A percentile compares a stretch with the other conserved stretches of the same genome.
Conservation (phyloP, 92 coral and sea anemone genomes). For the Chrysogorgia sp. region DNA sequence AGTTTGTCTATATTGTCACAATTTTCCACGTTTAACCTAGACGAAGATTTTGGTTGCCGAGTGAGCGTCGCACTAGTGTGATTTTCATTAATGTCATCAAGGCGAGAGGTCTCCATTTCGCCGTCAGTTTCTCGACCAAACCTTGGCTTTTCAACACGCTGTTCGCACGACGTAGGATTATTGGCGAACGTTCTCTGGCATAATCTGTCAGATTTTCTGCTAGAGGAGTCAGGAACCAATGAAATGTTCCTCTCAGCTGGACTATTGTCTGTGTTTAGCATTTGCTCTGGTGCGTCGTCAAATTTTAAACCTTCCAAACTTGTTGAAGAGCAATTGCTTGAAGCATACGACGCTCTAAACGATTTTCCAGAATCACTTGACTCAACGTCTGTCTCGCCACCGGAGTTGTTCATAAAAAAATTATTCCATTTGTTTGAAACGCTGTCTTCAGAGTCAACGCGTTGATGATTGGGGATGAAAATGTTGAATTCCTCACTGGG, state of each 20-base stretch:
- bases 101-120: conserved; percentile 32
- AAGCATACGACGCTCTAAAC: conserved; percentile 7
- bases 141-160: conserved; percentile 1
- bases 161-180: conserved; percentile 14
- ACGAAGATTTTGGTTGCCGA: conserved; percentile 3
- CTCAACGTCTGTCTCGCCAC: conserved; percentile 4
- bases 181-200: conserved; percentile 26
- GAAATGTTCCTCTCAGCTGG: conserved; percentile 33
- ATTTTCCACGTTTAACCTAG: conserved; percentile 35
- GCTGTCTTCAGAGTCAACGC: conserved; percentile 10
- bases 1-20: conserved; percentile 20
- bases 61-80: background rate
- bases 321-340: conserved; percentile 29
- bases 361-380: conserved; percentile 23
- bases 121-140: background rate
- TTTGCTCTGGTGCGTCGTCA: conserved; percentile 10
- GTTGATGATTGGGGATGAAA: conserved; percentile 6
- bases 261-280: conserved; percentile 25
- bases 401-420: conserved; percentile 33
- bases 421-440: conserved; percentile 25
- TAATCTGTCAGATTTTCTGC: conserved; percentile 41
- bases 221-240: conserved; percentile 3
- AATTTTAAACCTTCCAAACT: conserved; percentile 25
- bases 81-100: conserved; percentile 29
- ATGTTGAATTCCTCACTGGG: conserved; percentile 19